Percentiles rank a stretch among this genome's conserved stretches.
Evolutionary conservation across 1,140 invertebrate genomes (phyloP).

Genomic region (Hycleus phaleratus): DNA sequence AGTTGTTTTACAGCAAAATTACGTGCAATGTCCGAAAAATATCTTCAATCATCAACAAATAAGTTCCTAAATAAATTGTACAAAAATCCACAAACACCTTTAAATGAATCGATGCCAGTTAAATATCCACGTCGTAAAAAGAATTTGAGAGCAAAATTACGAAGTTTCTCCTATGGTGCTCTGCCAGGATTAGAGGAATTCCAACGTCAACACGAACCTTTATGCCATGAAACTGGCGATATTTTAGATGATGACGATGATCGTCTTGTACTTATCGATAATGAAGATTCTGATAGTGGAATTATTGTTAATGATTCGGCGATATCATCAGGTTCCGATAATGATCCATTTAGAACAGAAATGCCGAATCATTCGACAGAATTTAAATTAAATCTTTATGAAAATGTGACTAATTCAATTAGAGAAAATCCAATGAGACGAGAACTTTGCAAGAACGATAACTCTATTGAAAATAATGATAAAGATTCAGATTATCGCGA

Average conservation of each 20-base stretch:
- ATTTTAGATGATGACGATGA: conserved; percentile 52
- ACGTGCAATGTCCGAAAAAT: conserved; percentile 62
- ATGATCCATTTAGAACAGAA: conserved; percentile 25
- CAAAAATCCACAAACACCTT: conserved; percentile 36
- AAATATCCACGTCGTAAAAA: conserved; percentile 42
- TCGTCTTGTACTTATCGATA: conserved; percentile 23
- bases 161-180: conserved; percentile 69
- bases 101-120: conserved; percentile 40
- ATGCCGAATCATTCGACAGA: not conserved
- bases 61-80: conserved; percentile 62
- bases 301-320: conserved; percentile 67
- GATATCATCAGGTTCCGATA: conserved; percentile 58
- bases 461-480: not conserved
- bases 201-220: conserved; percentile 52
- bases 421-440: conserved; percentile 8
- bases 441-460: conserved; percentile 5
- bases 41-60: conserved; percentile 60
- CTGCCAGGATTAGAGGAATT: conserved; percentile 65
- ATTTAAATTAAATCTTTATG: not conserved
- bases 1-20: conserved; percentile 61
- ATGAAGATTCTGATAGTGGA: conserved; percentile 65
- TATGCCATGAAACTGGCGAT: conserved; percentile 50
- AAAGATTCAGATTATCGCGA: not conserved
- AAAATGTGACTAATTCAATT: no score
- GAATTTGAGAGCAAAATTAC: conserved; percentile 51